Conservation (phyloP, 1,140 invertebrate genomes). For the Bombus confusus region DNA sequence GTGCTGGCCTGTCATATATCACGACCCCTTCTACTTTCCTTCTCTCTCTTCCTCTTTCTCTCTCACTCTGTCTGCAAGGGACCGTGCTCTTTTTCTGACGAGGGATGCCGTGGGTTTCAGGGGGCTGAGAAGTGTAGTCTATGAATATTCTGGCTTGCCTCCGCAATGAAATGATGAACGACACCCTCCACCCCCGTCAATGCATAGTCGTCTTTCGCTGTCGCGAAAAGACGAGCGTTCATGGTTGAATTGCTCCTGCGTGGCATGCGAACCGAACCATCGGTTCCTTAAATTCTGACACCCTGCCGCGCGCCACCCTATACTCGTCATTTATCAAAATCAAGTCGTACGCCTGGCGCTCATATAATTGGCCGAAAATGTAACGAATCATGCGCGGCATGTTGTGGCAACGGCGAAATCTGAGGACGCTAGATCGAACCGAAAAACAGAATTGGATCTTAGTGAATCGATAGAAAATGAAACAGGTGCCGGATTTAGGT, state of each 20-base stretch:
- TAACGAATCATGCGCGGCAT: conserved; percentile 38
- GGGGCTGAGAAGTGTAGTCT: conserved; percentile 66
- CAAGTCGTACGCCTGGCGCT: conserved; percentile 66
- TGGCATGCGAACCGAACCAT: conserved; percentile 76
- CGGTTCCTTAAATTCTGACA: conserved; percentile 79
- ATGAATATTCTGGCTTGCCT: conserved; percentile 79
- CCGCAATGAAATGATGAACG: conserved; percentile 78
- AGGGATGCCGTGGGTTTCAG: conserved; percentile 25
- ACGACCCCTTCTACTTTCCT: conserved; percentile 63
- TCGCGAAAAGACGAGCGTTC: conserved; percentile 65
- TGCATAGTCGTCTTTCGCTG: conserved; percentile 40
- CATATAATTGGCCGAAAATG: conserved; percentile 58
- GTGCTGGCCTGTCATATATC: conserved; percentile 77
- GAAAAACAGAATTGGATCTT: background rate
- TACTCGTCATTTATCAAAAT: conserved; percentile 78
- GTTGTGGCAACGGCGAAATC: background rate
- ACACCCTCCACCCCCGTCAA: conserved; percentile 64
- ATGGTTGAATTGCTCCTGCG: conserved; percentile 71
- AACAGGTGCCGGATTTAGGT: background rate
- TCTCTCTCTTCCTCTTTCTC: conserved; percentile 13
- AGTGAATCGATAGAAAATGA: background rate
- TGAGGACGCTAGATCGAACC: background rate
- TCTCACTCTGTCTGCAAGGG: background rate
- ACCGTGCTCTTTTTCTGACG: conserved; percentile 35
- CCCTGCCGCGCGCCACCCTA: conserved; percentile 17